These are phyloP conservation scores for Melieria crassipennis DNA, from an alignment of 2,888 invertebrate species.

Conservation along the genomic window DNA sequence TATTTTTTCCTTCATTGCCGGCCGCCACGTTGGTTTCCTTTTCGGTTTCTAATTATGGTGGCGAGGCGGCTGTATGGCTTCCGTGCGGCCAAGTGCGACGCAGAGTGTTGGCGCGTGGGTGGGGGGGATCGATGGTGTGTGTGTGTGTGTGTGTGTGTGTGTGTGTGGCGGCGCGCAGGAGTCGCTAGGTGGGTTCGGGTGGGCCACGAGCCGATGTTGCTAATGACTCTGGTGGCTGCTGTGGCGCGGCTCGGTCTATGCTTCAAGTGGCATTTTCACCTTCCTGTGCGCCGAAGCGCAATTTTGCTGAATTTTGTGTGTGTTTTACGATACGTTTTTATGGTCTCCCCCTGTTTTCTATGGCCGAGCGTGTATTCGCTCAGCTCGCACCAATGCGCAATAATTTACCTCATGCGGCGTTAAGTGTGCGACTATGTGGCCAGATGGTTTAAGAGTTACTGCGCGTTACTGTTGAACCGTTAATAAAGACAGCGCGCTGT, in stretches of 20 bases:
- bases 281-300: no score
- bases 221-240: not conserved
- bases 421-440: no score
- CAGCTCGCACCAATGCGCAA: no score
- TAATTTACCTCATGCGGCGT: no score
- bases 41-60: constrained; percentile 33
- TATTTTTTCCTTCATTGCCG: constrained; percentile 41
- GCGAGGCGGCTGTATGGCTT: constrained; percentile 32
- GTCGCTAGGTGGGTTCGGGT: constrained; percentile 2
- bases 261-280: no score
- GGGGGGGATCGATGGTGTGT: not conserved
- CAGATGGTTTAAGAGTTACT: no score
- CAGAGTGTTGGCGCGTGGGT: not conserved
- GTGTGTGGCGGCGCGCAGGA: not conserved
- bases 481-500: no score
- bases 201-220: not conserved
- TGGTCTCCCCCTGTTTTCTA: no score
- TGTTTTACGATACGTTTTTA: no score
- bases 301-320: no score
- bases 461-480: no score
- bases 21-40: constrained; percentile 36
- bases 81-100: constrained; percentile 27
- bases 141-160: not conserved
- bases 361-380: no score
- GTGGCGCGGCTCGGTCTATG: not conserved